phyloP scores from a whole-genome alignment of 2,888 invertebrate species.

The Baccha elongata region DNA sequence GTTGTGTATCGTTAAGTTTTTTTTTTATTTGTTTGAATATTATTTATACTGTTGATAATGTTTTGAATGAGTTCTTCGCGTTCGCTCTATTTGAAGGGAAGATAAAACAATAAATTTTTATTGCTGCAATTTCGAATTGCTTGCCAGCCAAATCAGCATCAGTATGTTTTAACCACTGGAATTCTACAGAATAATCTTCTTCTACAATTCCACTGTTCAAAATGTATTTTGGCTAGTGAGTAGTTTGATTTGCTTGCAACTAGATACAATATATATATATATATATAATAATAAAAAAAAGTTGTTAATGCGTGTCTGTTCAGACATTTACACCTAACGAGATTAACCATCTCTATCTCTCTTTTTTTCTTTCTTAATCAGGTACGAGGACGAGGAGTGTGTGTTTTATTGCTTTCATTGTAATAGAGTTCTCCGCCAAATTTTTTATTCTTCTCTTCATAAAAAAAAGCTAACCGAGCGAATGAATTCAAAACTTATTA shows the following conservation, averaged over 20 bases:
- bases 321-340: background rate
- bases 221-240: conserved; percentile 65
- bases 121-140: background rate
- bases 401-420: conserved; percentile 39
- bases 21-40: conserved; percentile 13
- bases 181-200: conserved; percentile 66
- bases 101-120: background rate
- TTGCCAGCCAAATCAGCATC: conserved; percentile 77
- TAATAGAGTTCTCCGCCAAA: conserved; percentile 37
- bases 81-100: background rate
- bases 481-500: conserved; percentile 4
- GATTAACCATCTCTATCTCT: conserved; percentile 10
- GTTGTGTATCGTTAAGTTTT: conserved; percentile 66
- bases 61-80: background rate
- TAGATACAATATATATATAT: too few relatives aligned
- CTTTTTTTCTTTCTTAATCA: conserved; percentile 13
- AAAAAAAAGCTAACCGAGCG: conserved; percentile 20
- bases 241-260: background rate
- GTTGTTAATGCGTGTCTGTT: conserved; percentile 62
- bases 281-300: conserved; percentile 42
- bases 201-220: conserved; percentile 77
- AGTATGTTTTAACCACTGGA: conserved; percentile 77
- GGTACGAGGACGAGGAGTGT: conserved; percentile 15
- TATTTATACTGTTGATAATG: conserved; percentile 19
- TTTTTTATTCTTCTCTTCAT: conserved; percentile 14